phyloP scores from a whole-genome alignment of 2,888 invertebrate species.

The Polydrusus tereticollis region DNA sequence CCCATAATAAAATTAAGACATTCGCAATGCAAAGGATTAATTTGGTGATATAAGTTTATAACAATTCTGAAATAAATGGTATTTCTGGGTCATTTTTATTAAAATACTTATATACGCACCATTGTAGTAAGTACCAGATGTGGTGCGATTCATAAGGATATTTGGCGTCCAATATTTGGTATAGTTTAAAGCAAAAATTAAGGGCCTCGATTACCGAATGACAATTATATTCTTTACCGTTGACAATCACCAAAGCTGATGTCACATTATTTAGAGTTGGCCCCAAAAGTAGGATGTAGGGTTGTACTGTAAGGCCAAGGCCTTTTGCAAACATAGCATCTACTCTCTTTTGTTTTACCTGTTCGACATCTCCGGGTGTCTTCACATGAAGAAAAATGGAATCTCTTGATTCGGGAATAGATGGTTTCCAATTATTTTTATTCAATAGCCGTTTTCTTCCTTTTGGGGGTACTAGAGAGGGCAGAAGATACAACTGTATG shows the following conservation, averaged over 20 bases:
- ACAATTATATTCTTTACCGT: constrained; percentile 13
- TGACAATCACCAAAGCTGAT: constrained; percentile 10
- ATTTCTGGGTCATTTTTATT: neutral
- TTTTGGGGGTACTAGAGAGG: neutral
- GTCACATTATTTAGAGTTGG: constrained; percentile 24
- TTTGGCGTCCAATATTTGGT: constrained; percentile 23
- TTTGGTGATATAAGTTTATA: neutral
- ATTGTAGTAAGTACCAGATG: constrained; percentile 22
- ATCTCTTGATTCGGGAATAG: constrained; percentile 27
- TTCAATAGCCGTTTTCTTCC: neutral
- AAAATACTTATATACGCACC: neutral
- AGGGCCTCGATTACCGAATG: constrained; percentile 18
- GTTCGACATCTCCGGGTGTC: constrained; percentile 27
- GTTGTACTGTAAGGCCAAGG: constrained; percentile 35
- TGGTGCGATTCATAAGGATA: constrained; percentile 13
- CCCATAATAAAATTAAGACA: neutral
- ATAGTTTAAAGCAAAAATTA: constrained; percentile 31
- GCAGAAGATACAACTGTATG: neutral
- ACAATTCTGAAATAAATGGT: neutral
- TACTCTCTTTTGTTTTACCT: constrained; percentile 24
- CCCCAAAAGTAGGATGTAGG: constrained; percentile 30
- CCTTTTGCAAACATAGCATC: constrained; percentile 31
- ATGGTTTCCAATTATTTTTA: constrained; percentile 18
- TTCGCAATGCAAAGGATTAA: neutral
- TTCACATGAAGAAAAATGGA: constrained; percentile 15